Base-by-base conservation (phyloP, 1,140 invertebrate species). In the Phocides pigmalion region DNA sequence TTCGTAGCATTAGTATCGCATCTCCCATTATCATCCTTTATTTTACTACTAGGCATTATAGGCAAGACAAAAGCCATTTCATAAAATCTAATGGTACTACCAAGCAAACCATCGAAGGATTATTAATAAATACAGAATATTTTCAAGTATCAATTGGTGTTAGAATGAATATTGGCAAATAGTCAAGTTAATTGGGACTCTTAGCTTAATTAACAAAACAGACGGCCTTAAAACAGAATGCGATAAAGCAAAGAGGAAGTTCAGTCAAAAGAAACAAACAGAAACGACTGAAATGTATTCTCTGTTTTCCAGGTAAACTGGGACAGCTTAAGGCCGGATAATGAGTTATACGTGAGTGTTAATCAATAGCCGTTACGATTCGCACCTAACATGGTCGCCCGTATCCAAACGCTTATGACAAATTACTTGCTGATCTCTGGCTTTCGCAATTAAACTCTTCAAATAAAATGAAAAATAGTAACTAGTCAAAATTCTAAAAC, bases 261-360 rank as follows among this genome's bases (percentile, higher is more conserved):
- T 62, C 62, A 68, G 65, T 68, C 65, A 50, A 56, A 54, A 65
- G 22, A 70, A 66, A 67, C 65, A 67, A 67, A 64, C 32, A 41
- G 14, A 47, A 64, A 59, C 49, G 49, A 72, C 63, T 65, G 59
- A 69, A 25, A 54, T 62, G 61, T 62, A 62, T 63, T 64, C 42
- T 82, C 76, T 79, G 79, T 85, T 84, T 90, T 91, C 76, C 87
- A 91, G 89, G 87, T 91, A 81, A 91, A 91, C 82, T 91, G 89
- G 89, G 89, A 91, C 83, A 91, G 83, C 84, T 82, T 91, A 88
- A 89, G 89, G 87, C 89, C 86, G 84, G 89, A 91, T 81, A 91
- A 88, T 84, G 89, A 91, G 71, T 82, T 89, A 91, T 90, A 89
- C 82, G 88, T 90, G 81, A 90, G 87, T 92, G 79, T 72, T 68